Conservation (phyloP, 37 sponge, comb jelly and placozoan genomes). For the Diacarnus erythraeanus region DNA sequence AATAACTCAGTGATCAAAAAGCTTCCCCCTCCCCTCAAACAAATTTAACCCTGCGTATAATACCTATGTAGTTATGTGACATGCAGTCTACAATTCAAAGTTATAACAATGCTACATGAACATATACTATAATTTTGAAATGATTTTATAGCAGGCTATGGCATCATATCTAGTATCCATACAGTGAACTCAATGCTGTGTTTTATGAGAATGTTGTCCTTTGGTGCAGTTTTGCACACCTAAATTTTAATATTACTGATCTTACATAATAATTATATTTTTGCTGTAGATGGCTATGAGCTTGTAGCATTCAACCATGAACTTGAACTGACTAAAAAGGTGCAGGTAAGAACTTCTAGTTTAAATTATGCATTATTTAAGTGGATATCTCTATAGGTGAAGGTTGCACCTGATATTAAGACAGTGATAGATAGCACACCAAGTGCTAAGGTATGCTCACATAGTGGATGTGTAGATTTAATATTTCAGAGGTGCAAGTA, state of each 20-base stretch:
- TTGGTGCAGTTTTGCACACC: neutral
- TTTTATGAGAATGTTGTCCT: too few species aligned
- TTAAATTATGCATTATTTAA: neutral
- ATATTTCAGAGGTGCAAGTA: neutral
- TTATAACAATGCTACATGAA: too few species aligned
- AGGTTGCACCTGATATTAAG: constrained; percentile 16
- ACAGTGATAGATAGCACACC: neutral
- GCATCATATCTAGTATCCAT: too few species aligned
- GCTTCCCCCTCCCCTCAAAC: too few species aligned
- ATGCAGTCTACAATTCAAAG: too few species aligned
- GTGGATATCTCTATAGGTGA: neutral
- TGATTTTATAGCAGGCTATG: too few species aligned
- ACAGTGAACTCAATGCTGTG: too few species aligned
- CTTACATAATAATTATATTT: neutral
- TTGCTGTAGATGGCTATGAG: constrained; percentile 52
- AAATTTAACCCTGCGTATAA: too few species aligned
- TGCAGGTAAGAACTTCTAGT: constrained; percentile 24
- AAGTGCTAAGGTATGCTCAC: neutral
- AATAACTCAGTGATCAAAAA: too few species aligned
- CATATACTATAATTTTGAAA: too few species aligned
- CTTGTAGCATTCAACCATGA: constrained; percentile 45
- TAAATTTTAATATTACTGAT: neutral
- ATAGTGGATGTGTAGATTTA: neutral
- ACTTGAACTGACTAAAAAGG: constrained; percentile 37
- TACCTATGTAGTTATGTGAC: too few species aligned